Base-by-base conservation (phyloP, 2,797 vertebrate species). In the Nyctibius grandis region DNA sequence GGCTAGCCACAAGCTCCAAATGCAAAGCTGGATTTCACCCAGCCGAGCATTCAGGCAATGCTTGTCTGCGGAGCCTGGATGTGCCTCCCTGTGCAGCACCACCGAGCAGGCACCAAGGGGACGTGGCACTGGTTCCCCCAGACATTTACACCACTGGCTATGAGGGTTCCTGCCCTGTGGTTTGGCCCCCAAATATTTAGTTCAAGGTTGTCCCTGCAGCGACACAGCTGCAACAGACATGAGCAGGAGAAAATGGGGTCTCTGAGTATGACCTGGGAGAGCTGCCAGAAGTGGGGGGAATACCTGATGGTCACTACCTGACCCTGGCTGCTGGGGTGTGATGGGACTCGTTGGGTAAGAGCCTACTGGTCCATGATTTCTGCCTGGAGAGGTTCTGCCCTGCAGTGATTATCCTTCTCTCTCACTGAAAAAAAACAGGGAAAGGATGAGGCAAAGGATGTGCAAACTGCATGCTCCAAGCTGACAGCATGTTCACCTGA, bases 401-500 rank as follows among this genome's bases (percentile, higher is more conserved):
- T 38, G 40, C 38, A 60, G 57, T 1, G 13, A 53, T 81, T 54
- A 36, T 60, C 11, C 29, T 83, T 34, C 26, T 77, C 16, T 56
- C 13, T 51, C 36, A 50, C 40, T 64, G 45, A 48, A 81, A 84
- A 84, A 53, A 61, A 83, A 77, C 1, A 33, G 36, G 47, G 70
- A 60, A 81, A 88, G 23, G 23, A 29, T 60, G 50, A 91, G 69
- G 60, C 25, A 61, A 63, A 87, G 34, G 28, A 25, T 7, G 26
- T 25, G 16, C 61, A 31, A 72, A 33, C 25, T 5, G 3, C 33
- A 80, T 0, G 0, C 40, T 68, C 61, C 20, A 15, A 7, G 48
- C 38, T n/a, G 15, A 26, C 4, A 1, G 21, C 44, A 75, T 0
- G 0, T 47, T 47, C 45, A 4, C 72, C 31, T 10, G 10, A 17